These are phyloP conservation scores for Criorhina ranunculi DNA, from an alignment of 2,888 invertebrate species.

Conservation along the genomic window DNA sequence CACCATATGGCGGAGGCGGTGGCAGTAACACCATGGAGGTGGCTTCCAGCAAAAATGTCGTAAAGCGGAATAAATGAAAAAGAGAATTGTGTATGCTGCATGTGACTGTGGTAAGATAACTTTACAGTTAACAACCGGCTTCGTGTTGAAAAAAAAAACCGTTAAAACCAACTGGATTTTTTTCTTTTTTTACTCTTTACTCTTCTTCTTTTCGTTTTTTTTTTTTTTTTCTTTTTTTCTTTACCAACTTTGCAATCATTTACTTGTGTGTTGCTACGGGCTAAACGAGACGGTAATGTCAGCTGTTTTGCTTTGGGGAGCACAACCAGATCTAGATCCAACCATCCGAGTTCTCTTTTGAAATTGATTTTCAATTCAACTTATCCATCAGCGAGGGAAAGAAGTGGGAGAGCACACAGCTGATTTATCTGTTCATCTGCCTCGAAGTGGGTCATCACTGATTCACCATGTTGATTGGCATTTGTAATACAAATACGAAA, in stretches of 20 bases:
- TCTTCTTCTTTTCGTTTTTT: conserved; percentile 18
- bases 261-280: conserved; percentile 45
- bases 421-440: conserved; percentile 61
- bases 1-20: conserved; percentile 21
- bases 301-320: conserved; percentile 43
- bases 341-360: background rate
- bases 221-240: conserved; percentile 25
- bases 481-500: conserved; percentile 37
- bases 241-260: conserved; percentile 10
- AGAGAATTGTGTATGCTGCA: conserved; percentile 12
- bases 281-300: conserved; percentile 34
- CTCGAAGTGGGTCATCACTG: conserved; percentile 60
- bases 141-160: conserved; percentile 30
- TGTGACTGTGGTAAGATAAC: conserved; percentile 42
- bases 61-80: conserved; percentile 34
- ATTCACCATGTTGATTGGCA: conserved; percentile 46
- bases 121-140: conserved; percentile 64
- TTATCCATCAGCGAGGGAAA: conserved; percentile 11
- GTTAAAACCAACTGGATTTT: conserved; percentile 57
- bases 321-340: too few relatives aligned
- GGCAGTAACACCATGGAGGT: conserved; percentile 31
- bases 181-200: background rate
- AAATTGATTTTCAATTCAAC: conserved; percentile 49
- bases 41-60: conserved; percentile 48
- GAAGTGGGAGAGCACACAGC: conserved; percentile 23